Evolutionary conservation across 1,140 invertebrate species (phyloP).

Genomic region (Ceratoteleas bidentatus): DNA sequence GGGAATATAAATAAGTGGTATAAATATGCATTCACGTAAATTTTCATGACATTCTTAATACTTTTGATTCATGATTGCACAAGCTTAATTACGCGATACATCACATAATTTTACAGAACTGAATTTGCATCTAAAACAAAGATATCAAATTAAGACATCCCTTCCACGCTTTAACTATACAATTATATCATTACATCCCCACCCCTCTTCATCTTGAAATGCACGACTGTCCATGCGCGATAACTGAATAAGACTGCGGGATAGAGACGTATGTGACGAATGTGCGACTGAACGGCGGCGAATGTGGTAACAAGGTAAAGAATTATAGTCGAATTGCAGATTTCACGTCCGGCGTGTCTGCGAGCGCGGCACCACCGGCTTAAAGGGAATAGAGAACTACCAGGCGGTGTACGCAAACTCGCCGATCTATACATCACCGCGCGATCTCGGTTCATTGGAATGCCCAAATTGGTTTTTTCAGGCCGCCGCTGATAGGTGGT

Average conservation of each 20-base stretch:
- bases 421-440: constrained; percentile 68
- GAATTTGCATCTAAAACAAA: too few relatives aligned
- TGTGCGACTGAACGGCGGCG: constrained; percentile 49
- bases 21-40: too few relatives aligned
- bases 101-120: too few relatives aligned
- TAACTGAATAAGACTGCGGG: constrained; percentile 53
- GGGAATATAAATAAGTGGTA: too few relatives aligned
- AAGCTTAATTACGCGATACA: too few relatives aligned
- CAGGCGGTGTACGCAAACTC: constrained; percentile 43
- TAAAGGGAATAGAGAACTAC: constrained; percentile 61
- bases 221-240: too few relatives aligned
- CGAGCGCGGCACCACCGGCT: constrained; percentile 49
- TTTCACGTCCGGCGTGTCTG: constrained; percentile 33
- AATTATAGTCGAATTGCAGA: constrained; percentile 16
- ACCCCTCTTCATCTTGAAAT: too few relatives aligned
- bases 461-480: constrained; percentile 71
- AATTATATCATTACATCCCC: too few relatives aligned
- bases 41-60: too few relatives aligned
- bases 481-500: constrained; percentile 66
- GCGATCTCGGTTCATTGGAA: constrained; percentile 61
- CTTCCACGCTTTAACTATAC: too few relatives aligned
- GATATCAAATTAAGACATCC: too few relatives aligned
- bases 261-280: constrained; percentile 64
- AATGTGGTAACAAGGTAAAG: constrained; percentile 30
- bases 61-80: too few relatives aligned